phyloP scores from a whole-genome alignment of 2,113 vertebrate genomes.

The Tychaedon coryphoeus region DNA sequence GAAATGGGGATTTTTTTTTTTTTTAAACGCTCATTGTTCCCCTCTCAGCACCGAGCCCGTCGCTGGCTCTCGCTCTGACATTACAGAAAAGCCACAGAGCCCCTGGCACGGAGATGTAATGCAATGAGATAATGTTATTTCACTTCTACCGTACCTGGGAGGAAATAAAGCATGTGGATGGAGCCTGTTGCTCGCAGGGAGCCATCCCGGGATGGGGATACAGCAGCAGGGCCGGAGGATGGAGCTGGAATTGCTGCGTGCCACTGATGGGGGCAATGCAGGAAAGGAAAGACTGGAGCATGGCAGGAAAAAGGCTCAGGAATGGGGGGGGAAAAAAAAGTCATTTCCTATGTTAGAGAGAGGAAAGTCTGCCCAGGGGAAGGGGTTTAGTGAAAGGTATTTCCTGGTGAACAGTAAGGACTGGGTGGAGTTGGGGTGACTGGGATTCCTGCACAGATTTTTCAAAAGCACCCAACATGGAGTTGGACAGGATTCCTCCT shows the following conservation, averaged over 20 bases:
- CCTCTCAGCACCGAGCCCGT: neutral
- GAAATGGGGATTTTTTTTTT: neutral
- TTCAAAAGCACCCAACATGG: neutral
- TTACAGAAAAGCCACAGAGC: neutral
- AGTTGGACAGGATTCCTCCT: neutral
- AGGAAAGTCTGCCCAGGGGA: neutral
- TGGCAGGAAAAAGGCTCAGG: neutral
- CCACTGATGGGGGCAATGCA: neutral
- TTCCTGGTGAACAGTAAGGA: neutral
- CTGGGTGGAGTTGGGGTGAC: neutral
- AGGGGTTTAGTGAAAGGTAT: neutral
- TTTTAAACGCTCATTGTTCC: neutral
- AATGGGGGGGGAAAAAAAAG: neutral
- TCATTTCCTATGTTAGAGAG: neutral
- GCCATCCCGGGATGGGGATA: neutral
- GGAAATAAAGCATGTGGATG: neutral
- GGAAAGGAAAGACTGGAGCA: neutral
- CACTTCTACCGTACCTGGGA: neutral
- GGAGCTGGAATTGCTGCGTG: neutral
- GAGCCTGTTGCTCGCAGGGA: neutral
- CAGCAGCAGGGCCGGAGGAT: neutral
- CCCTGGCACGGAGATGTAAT: neutral
- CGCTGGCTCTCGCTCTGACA: neutral
- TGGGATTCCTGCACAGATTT: neutral
- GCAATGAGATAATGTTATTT: conserved; percentile 8